These are phyloP conservation scores for Lucilia sericata DNA, from an alignment of 1,140 invertebrate species.

Conservation along the genomic window DNA sequence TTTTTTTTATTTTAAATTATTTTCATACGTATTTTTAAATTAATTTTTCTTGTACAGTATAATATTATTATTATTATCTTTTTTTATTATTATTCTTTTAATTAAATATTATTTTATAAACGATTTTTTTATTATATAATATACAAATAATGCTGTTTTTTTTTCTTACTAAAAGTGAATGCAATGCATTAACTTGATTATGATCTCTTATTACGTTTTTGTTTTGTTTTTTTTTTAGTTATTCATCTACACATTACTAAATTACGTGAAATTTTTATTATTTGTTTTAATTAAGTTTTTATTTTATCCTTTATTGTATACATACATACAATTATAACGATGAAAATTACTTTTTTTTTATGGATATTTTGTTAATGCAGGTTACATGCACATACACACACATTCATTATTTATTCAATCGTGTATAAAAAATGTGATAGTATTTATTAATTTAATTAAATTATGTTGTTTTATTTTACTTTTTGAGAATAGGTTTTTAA, in stretches of 20 bases:
- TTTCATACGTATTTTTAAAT: conserved; percentile 41
- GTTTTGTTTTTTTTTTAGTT: neutral
- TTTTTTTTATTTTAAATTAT: conserved; percentile 43
- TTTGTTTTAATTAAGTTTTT: neutral
- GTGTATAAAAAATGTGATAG: conserved; percentile 20
- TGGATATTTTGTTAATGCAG: neutral
- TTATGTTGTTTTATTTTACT: neutral
- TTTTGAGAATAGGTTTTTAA: neutral
- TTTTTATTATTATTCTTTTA: conserved; percentile 45
- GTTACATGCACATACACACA: conserved; percentile 38
- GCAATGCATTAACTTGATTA: conserved; percentile 25
- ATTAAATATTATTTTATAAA: conserved; percentile 50
- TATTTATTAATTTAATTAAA: neutral
- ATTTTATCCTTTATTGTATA: conserved; percentile 9
- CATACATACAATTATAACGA: neutral
- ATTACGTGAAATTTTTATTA: neutral
- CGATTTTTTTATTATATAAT: conserved; percentile 41
- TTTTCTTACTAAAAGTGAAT: conserved; percentile 39
- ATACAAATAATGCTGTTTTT: conserved; percentile 47
- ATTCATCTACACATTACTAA: conserved; percentile 20
- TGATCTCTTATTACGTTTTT: conserved; percentile 3
- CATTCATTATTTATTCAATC: neutral
- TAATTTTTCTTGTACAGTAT: conserved; percentile 43
- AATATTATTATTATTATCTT: conserved; percentile 38
- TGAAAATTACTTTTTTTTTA: neutral